These are phyloP conservation scores for Montipora foliosa DNA, from an alignment of 64 coral and sea anemone genomes.

Conservation along the genomic window DNA sequence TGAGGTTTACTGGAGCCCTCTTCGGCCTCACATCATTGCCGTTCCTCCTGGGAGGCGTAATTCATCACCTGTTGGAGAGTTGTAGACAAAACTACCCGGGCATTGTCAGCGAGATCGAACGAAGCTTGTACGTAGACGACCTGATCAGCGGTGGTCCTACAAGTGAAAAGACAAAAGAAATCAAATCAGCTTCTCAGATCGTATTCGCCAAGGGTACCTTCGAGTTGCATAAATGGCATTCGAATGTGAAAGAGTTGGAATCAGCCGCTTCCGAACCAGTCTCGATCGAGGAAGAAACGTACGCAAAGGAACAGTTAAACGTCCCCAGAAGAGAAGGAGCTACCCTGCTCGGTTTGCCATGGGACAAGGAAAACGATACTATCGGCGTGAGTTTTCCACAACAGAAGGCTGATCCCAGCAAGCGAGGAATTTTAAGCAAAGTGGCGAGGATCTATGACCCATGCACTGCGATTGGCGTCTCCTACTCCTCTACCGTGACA, in stretches of 20 bases:
- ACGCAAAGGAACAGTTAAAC: no score
- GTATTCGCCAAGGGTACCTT: no score
- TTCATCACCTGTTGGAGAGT: constrained; percentile 5
- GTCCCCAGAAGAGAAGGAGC: no score
- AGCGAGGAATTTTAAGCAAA: constrained; percentile 38
- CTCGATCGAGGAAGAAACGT: no score
- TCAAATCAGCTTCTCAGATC: constrained; percentile 35
- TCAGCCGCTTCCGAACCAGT: no score
- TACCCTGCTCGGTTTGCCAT: no score
- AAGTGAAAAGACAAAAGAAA: constrained; percentile 32
- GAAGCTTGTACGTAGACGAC: constrained; percentile 44
- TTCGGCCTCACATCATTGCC: constrained; percentile 13
- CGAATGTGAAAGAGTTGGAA: no score
- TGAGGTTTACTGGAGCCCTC: constrained; percentile 17
- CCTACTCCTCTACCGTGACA: constrained; percentile 36
- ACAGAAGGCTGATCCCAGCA: not conserved
- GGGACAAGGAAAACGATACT: not conserved
- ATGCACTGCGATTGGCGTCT: constrained; percentile 1
- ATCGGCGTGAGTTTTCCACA: constrained; percentile 30
- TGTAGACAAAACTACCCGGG: constrained; percentile 1
- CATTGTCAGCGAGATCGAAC: constrained; percentile 38
- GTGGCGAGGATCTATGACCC: constrained; percentile 52
- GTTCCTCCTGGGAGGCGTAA: constrained; percentile 15
- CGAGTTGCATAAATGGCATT: no score
- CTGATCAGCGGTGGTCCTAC: constrained; percentile 45